Conservation (phyloP, 2,888 invertebrate species). For the Brachypalpus laphriformis region DNA sequence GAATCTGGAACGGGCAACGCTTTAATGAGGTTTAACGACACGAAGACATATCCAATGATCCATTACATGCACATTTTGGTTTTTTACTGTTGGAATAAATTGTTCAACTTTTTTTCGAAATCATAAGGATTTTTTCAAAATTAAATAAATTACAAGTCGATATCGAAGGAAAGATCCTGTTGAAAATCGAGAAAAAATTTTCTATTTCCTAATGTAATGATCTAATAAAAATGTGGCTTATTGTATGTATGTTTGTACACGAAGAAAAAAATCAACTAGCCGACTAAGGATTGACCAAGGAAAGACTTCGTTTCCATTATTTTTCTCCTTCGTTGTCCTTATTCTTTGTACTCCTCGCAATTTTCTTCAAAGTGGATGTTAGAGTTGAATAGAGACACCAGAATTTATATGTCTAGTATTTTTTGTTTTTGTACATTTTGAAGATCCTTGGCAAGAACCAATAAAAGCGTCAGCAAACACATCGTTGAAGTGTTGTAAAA, state of each 20-base stretch:
- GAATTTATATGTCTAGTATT: constrained; percentile 3
- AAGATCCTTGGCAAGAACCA: constrained; percentile 60
- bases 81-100: too few species aligned
- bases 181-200: too few species aligned
- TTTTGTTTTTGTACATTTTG: constrained; percentile 6
- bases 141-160: too few species aligned
- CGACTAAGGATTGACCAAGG: not conserved
- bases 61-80: too few species aligned
- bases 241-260: constrained; percentile 1
- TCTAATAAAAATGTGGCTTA: constrained; percentile 5
- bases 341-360: constrained; percentile 13
- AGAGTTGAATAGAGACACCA: constrained; percentile 39
- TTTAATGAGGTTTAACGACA: too few species aligned
- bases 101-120: too few species aligned
- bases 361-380: constrained; percentile 26
- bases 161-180: too few species aligned
- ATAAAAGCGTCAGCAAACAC: constrained; percentile 73
- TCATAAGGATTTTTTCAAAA: too few species aligned
- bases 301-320: constrained; percentile 32
- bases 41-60: too few species aligned
- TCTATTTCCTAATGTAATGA: not conserved
- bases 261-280: not conserved
- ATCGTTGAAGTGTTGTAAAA: constrained; percentile 64
- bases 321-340: constrained; percentile 30
- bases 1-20: too few species aligned